Conservation (phyloP, 1,140 invertebrate genomes). For the Maniola jurtina region DNA sequence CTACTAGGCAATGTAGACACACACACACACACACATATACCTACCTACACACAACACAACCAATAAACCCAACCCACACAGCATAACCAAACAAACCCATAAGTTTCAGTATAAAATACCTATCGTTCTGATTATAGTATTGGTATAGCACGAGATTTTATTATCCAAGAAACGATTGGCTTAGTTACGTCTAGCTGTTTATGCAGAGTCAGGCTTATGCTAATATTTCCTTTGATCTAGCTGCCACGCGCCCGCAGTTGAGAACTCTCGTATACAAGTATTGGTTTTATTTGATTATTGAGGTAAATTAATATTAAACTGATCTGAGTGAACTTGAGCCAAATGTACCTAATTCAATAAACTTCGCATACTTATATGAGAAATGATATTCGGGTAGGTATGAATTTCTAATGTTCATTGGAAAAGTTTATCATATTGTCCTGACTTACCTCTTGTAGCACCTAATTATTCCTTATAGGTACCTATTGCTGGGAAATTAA, state of each 20-base stretch:
- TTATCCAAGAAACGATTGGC: slow-evolving; percentile 30
- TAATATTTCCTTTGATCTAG: slow-evolving; percentile 55
- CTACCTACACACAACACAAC: no score
- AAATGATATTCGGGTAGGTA: no score
- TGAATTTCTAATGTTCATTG: no score
- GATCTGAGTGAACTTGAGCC: background rate
- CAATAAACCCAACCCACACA: no score
- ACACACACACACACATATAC: no score
- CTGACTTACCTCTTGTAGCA: no score
- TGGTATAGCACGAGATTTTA: background rate
- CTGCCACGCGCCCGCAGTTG: slow-evolving; percentile 39
- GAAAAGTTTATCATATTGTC: no score
- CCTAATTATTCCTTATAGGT: no score
- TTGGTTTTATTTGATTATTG: slow-evolving; percentile 30
- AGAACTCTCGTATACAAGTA: slow-evolving; percentile 27
- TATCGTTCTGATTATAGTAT: slow-evolving; percentile 3
- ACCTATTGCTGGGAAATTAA: no score
- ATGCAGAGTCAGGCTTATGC: slow-evolving; percentile 59
- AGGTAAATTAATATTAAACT: background rate
- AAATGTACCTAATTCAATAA: no score
- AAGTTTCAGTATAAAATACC: background rate
- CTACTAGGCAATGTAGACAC: no score
- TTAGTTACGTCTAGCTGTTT: slow-evolving; percentile 43
- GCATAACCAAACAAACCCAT: background rate
- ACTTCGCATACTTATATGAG: no score